These are phyloP conservation scores for Drosophila flavopinicola DNA, from an alignment of 2,888 invertebrate species.

Conservation along the genomic window DNA sequence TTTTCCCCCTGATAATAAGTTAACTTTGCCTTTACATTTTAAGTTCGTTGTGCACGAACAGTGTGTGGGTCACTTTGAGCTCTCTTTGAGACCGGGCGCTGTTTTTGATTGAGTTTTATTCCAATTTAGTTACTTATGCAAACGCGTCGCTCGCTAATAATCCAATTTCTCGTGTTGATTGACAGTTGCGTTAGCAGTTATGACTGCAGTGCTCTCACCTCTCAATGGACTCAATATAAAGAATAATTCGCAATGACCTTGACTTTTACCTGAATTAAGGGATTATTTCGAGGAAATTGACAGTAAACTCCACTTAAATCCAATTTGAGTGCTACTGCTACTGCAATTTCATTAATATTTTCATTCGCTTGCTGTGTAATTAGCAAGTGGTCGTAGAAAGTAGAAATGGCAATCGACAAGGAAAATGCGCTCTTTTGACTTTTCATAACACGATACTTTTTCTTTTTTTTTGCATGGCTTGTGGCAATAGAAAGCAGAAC, in stretches of 20 bases:
- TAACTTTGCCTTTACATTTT: constrained; percentile 24
- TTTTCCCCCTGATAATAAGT: neutral
- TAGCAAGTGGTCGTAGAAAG: constrained; percentile 9
- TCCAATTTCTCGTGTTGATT: constrained; percentile 56
- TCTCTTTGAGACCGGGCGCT: neutral
- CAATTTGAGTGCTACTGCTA: constrained; percentile 5
- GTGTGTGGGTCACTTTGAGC: constrained; percentile 24
- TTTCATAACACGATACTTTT: neutral
- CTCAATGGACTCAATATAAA: constrained; percentile 4
- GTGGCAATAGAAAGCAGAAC: constrained; percentile 1
- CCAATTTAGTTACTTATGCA: constrained; percentile 32
- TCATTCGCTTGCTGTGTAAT: constrained; percentile 13
- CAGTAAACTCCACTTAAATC: constrained; percentile 14
- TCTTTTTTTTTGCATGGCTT: neutral
- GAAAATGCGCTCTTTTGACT: constrained; percentile 7
- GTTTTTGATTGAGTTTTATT: constrained; percentile 24
- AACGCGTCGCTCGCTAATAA: constrained; percentile 35
- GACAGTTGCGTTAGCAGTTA: constrained; percentile 35
- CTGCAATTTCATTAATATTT: constrained; percentile 21
- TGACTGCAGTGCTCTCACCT: neutral
- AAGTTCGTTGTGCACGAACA: constrained; percentile 19
- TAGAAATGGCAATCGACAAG: constrained; percentile 5
- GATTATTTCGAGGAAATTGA: neutral
- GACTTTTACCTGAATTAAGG: neutral
- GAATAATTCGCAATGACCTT: neutral